Evolutionary conservation across 2,888 invertebrate species (phyloP).

Genomic region (Aricia artaxerxes): DNA sequence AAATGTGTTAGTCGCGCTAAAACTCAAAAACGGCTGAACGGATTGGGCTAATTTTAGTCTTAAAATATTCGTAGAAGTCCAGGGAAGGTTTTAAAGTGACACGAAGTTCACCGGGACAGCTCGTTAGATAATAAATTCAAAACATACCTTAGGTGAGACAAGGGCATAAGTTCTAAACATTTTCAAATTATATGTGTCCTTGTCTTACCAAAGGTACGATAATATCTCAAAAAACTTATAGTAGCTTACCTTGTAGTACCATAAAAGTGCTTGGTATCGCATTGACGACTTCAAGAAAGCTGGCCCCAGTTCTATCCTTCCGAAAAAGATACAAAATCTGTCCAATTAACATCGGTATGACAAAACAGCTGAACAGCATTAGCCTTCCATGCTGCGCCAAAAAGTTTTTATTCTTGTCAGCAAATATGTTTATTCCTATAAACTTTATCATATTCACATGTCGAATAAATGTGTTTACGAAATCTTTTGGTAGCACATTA

Average conservation of each 20-base stretch:
- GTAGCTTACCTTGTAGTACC: constrained; percentile 40
- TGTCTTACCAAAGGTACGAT: too few species aligned
- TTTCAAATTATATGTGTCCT: too few species aligned
- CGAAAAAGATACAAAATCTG: constrained; percentile 40
- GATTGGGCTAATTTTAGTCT: too few species aligned
- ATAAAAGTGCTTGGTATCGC: constrained; percentile 42
- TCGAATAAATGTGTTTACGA: constrained; percentile 40
- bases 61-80: too few species aligned
- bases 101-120: too few species aligned
- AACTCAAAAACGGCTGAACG: too few species aligned
- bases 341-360: constrained; percentile 38
- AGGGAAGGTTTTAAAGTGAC: too few species aligned
- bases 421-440: constrained; percentile 43
- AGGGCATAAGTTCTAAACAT: too few species aligned
- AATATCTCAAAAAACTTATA: too few species aligned
- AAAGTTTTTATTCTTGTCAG: constrained; percentile 34
- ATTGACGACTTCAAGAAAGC: constrained; percentile 42
- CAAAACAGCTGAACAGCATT: constrained; percentile 28
- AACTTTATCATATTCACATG: constrained; percentile 40
- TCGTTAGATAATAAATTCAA: too few species aligned
- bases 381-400: constrained; percentile 36
- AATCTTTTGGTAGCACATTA: constrained; percentile 38
- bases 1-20: too few species aligned
- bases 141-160: too few species aligned
- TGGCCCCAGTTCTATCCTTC: constrained; percentile 39